These are phyloP conservation scores for Lithophane semibrunnea DNA, from an alignment of 2,888 invertebrate genomes.

Conservation along the genomic window DNA sequence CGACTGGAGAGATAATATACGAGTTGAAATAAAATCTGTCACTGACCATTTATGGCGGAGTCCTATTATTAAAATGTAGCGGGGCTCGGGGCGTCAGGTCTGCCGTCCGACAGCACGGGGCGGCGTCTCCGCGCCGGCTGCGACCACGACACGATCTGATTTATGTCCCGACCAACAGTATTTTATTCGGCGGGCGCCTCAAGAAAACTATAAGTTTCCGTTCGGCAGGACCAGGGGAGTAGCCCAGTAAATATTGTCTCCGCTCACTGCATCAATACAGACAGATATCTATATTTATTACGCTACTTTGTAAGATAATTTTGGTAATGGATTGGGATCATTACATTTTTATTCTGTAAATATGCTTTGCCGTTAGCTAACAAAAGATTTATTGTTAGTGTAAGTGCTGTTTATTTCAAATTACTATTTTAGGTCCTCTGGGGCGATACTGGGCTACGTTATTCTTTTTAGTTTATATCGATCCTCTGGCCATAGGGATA, in stretches of 20 bases:
- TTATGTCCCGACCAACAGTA: constrained; percentile 89
- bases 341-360: constrained; percentile 76
- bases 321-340: constrained; percentile 88
- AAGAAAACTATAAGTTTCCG: constrained; percentile 91
- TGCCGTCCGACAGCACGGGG: constrained; percentile 53
- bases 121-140: constrained; percentile 85
- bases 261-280: constrained; percentile 87
- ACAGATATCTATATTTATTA: constrained; percentile 89
- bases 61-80: constrained; percentile 90
- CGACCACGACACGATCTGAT: constrained; percentile 87
- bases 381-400: constrained; percentile 44
- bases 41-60: constrained; percentile 87
- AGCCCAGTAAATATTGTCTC: constrained; percentile 90
- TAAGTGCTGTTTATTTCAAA: constrained; percentile 24
- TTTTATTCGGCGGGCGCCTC: constrained; percentile 90
- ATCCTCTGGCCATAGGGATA: not conserved
- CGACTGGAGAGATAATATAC: constrained; percentile 84
- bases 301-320: constrained; percentile 87
- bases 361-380: constrained; percentile 59
- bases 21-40: constrained; percentile 88
- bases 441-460: not conserved
- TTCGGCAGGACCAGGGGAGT: constrained; percentile 89
- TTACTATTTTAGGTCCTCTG: not conserved
- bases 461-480: not conserved
- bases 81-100: constrained; percentile 74